phyloP scores from a whole-genome alignment of 2,797 vertebrate genomes.

The Pseudopleuronectes americanus region DNA sequence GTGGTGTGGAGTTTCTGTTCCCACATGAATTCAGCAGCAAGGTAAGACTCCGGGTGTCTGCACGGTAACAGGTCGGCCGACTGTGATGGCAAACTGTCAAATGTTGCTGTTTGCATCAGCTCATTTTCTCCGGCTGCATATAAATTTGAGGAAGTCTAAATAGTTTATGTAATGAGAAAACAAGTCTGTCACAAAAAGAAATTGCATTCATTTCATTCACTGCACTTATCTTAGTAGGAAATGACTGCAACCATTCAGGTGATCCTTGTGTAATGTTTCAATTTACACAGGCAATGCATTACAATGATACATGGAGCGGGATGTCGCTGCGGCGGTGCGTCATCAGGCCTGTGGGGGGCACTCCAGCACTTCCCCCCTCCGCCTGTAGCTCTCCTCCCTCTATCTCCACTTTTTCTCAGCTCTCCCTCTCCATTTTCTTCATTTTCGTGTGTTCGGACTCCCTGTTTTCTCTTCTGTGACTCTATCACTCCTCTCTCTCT shows the following conservation, averaged over 20 bases:
- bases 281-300: slow-evolving; percentile 64
- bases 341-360: slow-evolving; percentile 80
- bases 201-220: slow-evolving; percentile 58
- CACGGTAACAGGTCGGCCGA: slow-evolving; percentile 13
- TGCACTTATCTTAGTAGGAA: slow-evolving; percentile 67
- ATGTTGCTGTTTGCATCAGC: slow-evolving; percentile 16
- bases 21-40: slow-evolving; percentile 43
- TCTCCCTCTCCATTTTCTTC: slow-evolving; percentile 65
- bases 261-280: slow-evolving; percentile 69
- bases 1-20: slow-evolving; percentile 60
- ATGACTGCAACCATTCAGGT: slow-evolving; percentile 65
- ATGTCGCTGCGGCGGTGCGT: slow-evolving; percentile 32
- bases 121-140: slow-evolving; percentile 34
- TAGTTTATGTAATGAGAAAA: slow-evolving; percentile 53
- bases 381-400: slow-evolving; percentile 36
- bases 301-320: slow-evolving; percentile 65
- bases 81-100: slow-evolving; percentile 14
- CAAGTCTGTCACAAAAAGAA: slow-evolving; percentile 52
- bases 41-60: slow-evolving; percentile 46
- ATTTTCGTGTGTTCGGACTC: slow-evolving; percentile 48
- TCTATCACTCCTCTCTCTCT: slow-evolving; percentile 69
- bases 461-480: slow-evolving; percentile 70
- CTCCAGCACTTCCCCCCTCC: slow-evolving; percentile 77
- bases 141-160: slow-evolving; percentile 28
- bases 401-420: slow-evolving; percentile 50